Evolutionary conservation across 2,113 vertebrate genomes (phyloP).

Genomic region (Euleptes europaea): DNA sequence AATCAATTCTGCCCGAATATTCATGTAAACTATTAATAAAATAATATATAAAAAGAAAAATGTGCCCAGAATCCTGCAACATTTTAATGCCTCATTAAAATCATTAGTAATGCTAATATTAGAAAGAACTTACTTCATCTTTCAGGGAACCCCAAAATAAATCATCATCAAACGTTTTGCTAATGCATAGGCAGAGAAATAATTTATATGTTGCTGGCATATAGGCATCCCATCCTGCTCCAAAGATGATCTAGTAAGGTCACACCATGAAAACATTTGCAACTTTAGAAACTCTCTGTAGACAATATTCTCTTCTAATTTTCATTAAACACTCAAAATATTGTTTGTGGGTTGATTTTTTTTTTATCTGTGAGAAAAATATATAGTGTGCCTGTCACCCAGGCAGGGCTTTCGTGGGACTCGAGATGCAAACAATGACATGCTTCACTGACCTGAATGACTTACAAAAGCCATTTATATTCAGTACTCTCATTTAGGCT

Average conservation of each 20-base stretch:
- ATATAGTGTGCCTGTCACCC: conserved; percentile 70
- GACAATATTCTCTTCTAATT: conserved; percentile 71
- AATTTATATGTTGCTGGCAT: conserved; percentile 74
- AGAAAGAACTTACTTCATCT: conserved; percentile 82
- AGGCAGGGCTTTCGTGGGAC: conserved; percentile 68
- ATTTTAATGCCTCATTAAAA: conserved; percentile 90
- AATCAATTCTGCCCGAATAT: conserved; percentile 79
- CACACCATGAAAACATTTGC: conserved; percentile 60
- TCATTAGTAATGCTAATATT: conserved; percentile 87
- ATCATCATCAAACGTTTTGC: conserved; percentile 84
- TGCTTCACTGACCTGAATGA: conserved; percentile 81
- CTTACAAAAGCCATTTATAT: conserved; percentile 85
- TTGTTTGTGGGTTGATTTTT: conserved; percentile 54
- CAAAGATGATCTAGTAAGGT: conserved; percentile 69
- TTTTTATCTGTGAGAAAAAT: conserved; percentile 78
- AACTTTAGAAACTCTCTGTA: conserved; percentile 60
- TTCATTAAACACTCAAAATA: conserved; percentile 74
- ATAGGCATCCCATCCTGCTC: conserved; percentile 59
- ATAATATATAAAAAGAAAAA: conserved; percentile 85
- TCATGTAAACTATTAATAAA: conserved; percentile 84
- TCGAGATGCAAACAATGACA: conserved; percentile 83
- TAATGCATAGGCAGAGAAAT: conserved; percentile 77
- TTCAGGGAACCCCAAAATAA: conserved; percentile 82
- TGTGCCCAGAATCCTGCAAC: conserved; percentile 81
- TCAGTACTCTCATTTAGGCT: conserved; percentile 80